Conservation (phyloP, 2,113 vertebrate species). For the Cryptotis parvus region DNA sequence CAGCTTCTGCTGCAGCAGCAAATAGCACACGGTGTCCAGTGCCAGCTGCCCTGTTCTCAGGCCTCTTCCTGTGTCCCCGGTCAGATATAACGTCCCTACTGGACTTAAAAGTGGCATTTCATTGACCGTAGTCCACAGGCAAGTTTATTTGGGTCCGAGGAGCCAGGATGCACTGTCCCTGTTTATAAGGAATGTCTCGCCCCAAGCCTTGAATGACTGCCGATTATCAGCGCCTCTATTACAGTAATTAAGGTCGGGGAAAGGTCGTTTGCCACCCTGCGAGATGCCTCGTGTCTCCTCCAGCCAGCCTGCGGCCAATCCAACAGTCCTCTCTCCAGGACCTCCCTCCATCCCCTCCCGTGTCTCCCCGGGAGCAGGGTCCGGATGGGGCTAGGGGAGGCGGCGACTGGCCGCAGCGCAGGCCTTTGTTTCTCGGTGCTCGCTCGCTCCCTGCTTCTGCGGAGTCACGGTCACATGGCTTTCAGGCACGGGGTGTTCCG, state of each 20-base stretch:
- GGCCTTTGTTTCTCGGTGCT: conserved; percentile 55
- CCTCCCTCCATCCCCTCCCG: not conserved
- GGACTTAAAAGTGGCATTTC: not conserved
- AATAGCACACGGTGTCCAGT: too few species aligned
- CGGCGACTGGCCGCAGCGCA: not conserved
- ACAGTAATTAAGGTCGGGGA: not conserved
- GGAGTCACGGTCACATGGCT: conserved; percentile 71
- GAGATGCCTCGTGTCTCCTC: too few species aligned
- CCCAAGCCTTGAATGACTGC: not conserved
- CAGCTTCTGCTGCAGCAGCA: not conserved
- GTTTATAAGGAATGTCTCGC: not conserved
- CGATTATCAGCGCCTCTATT: not conserved
- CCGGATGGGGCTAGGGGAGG: too few species aligned
- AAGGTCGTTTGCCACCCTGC: not conserved
- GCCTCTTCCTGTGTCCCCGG: not conserved
- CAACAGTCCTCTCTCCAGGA: too few species aligned
- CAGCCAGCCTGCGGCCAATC: too few species aligned
- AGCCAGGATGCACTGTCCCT: not conserved
- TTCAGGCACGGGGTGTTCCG: conserved; percentile 65
- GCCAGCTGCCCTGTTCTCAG: not conserved
- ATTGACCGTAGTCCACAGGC: not conserved
- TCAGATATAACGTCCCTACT: not conserved
- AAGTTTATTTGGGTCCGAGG: not conserved
- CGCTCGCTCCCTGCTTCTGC: conserved; percentile 1
- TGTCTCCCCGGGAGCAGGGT: too few species aligned